Base-by-base conservation (phyloP, 2,113 vertebrate species). In the Phrynosoma blainvillii region DNA sequence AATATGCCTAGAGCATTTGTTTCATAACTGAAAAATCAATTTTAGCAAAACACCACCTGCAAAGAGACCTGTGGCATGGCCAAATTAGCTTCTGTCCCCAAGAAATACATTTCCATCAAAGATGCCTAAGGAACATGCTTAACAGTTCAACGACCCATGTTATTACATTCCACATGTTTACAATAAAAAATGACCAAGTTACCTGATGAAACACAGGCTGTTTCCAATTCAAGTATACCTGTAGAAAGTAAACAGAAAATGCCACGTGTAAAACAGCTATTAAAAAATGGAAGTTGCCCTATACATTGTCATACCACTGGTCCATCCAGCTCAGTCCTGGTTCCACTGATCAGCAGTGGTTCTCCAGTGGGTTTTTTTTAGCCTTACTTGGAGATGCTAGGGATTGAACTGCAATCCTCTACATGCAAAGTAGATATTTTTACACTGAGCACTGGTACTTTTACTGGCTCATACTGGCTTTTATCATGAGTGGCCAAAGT, bases 201-300 rank as follows among this genome's bases (percentile, higher is more conserved):
- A 99, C 99, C 98, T 99, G 99, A 95, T 99, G 99, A 93, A 99
- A 99, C 73, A 99, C 95, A 32, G 99, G 99, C 89, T 99, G 98
- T 92, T 99, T 99, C 97, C 98, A 99, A 87, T 97, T 96, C 87
- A 99, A 93, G 95, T 99, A 99, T 86, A 99, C 96, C 99, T 99
- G 90, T 14, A 94, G 93, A 76, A 94, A 40, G 77, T 65, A 95
- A 77, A 94, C 66, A 94, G 32, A 95, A 73, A 62, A 89, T 9
- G 8, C 30, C 65, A 85, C 0, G 16, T 30, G 30, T 47, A 32
- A 47, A 32, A 1, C 36, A 42, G 7, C 30, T 73, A 32, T 77
- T 23, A 42, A 52, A 18, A 42, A 78, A 52, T 12, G 11, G 42
- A 78, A 27, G 40, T 18, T 40, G 75, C 40, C 40, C 23, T 11